Conservation (phyloP, 1,140 invertebrate genomes). For the Tetramorium alpestre region DNA sequence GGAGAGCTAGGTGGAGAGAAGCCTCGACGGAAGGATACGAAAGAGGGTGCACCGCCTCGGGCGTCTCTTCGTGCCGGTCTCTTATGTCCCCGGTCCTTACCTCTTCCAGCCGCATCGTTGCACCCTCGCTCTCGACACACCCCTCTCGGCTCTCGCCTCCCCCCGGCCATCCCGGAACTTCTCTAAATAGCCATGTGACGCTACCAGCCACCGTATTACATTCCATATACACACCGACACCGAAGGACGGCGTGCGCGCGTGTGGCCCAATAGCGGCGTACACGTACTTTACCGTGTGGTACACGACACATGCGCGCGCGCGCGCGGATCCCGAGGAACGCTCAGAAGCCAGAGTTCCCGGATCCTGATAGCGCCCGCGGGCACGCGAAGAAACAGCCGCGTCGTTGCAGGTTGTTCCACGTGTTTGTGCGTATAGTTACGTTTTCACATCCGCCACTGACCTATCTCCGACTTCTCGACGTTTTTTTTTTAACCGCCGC, state of each 20-base stretch:
- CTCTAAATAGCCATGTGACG: conserved; percentile 74
- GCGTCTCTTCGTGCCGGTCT: conserved; percentile 64
- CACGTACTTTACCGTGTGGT: not conserved
- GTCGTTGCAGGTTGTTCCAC: not conserved
- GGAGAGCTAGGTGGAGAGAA: conserved; percentile 19
- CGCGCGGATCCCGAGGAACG: not conserved
- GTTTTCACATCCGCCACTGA: not conserved
- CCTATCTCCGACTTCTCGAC: not conserved
- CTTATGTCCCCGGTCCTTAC: conserved; percentile 27
- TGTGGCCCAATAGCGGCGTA: not conserved
- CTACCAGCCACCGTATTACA: conserved; percentile 72
- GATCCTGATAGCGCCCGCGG: not conserved
- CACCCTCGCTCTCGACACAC: conserved; percentile 7
- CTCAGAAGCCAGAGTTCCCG: conserved; percentile 6
- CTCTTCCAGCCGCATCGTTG: not conserved
- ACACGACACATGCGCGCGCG: not conserved
- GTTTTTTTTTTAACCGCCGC: not conserved
- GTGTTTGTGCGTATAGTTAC: not conserved
- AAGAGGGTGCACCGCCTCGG: conserved; percentile 60
- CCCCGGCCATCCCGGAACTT: conserved; percentile 9
- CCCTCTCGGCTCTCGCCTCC: not conserved
- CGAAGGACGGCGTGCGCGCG: not conserved
- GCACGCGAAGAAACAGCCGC: not conserved
- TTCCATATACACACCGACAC: conserved; percentile 52
- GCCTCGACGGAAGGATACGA: conserved; percentile 16